These are phyloP conservation scores for Istiophorus platypterus DNA, from an alignment of 2,113 vertebrate species.

Conservation along the genomic window DNA sequence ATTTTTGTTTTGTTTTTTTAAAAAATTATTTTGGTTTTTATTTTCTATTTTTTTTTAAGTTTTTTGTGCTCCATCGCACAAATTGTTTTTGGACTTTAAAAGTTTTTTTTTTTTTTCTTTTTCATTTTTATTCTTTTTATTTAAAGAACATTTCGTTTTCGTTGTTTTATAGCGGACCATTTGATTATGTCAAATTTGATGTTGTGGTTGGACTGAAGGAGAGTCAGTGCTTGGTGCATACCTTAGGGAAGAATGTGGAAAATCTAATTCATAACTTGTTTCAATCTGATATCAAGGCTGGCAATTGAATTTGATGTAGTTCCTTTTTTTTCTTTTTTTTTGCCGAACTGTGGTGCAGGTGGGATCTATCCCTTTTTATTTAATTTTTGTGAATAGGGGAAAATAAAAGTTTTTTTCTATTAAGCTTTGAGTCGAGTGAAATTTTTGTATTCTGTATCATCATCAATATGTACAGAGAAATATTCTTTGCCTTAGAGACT, in stretches of 20 bases:
- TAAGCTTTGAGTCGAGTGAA: slow-evolving; percentile 51
- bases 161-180: slow-evolving; percentile 84
- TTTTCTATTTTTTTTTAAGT: too few species aligned
- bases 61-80: slow-evolving; percentile 78
- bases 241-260: slow-evolving; percentile 65
- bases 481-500: neutral
- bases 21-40: slow-evolving; percentile 27
- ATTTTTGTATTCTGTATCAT: slow-evolving; percentile 1
- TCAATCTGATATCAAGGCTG: slow-evolving; percentile 73
- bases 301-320: slow-evolving; percentile 70
- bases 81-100: slow-evolving; percentile 84
- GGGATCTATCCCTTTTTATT: slow-evolving; percentile 81
- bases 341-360: slow-evolving; percentile 80
- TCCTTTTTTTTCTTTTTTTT: slow-evolving; percentile 60
- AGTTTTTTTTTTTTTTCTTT: slow-evolving; percentile 63
- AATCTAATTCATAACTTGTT: slow-evolving; percentile 67
- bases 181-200: slow-evolving; percentile 70
- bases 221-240: slow-evolving; percentile 64
- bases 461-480: neutral
- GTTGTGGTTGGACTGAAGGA: slow-evolving; percentile 61
- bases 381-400: slow-evolving; percentile 81
- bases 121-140: slow-evolving; percentile 79
- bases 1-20: slow-evolving; percentile 17
- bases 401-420: slow-evolving; percentile 83
- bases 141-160: slow-evolving; percentile 84